Base-by-base conservation (phyloP, 2,113 vertebrate genomes). In the Perca schrenkii region DNA sequence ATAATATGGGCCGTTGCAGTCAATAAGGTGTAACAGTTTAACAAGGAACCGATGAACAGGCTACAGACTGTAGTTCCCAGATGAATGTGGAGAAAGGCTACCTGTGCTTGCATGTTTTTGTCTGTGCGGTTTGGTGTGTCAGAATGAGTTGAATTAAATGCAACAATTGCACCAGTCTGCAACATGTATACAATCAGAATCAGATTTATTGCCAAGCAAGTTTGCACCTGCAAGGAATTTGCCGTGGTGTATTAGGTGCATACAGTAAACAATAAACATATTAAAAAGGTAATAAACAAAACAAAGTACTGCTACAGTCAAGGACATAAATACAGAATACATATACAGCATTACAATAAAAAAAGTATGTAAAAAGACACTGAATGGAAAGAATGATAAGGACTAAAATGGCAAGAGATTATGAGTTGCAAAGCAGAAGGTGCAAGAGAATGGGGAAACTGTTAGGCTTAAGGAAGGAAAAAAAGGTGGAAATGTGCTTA, bases 401-500 rank as follows among this genome's bases (percentile, higher is more conserved):
- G 3, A 25, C 40, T 28, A 1, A 31, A n/a, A 58, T 22, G 46
- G 53, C 2, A 71, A 34, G 50, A 73, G 53, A 66, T 52, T 16
- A 47, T 12, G 61, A 64, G n/a, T 63, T 60, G 57, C 34, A 2
- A 63, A 61, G 57, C 21, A 63, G 28, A 86, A 40, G 40, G 31
- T 53, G 31, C 4, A 1, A 4, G 31, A 36, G 69, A 70, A 72
- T 17, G 22, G 31, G 28, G 53, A 56, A 57, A 75, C 40, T 70
- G 64, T 82, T 50, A 21, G 67, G 62, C 57, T 28, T 66, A 52
- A 81, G 66, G 12, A 73, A 67, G 62, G 50, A 57, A 89, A 80
- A 80, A 87, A 68, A 71, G 74, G 81, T 74, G 64, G 82, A 89
- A 80, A 89, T 90, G 88, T 83, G 75, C 89, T 88, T 90, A 91